Percentiles rank a stretch among this genome's conserved stretches.
phyloP scores from a whole-genome alignment of 2,797 vertebrate species.

The Sardinella longiceps region DNA sequence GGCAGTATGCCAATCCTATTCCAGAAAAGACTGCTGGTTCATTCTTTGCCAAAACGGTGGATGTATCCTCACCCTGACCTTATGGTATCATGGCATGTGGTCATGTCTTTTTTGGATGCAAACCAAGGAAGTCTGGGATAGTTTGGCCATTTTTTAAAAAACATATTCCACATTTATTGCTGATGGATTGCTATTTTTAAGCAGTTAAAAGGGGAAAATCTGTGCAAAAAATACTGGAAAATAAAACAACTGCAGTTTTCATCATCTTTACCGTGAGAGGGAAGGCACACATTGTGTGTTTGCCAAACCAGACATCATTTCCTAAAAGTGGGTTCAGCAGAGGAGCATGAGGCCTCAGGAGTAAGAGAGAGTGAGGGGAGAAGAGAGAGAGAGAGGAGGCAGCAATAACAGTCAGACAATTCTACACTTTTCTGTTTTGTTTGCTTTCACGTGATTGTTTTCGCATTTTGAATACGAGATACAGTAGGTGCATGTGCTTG shows the following conservation, averaged over 20 bases:
- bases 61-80: conserved; percentile 5
- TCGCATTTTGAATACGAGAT: neutral
- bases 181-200: conserved; percentile 23
- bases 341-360: neutral
- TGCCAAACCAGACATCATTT: conserved; percentile 33
- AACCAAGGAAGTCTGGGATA: conserved; percentile 20
- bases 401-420: neutral
- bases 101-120: conserved; percentile 23
- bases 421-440: neutral
- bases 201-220: conserved; percentile 20
- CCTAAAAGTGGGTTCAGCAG: conserved; percentile 4
- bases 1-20: conserved; percentile 16
- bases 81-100: conserved; percentile 17
- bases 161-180: conserved; percentile 48
- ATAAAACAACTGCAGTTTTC: conserved; percentile 39
- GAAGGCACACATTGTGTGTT: conserved; percentile 20
- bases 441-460: neutral
- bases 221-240: neutral
- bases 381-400: neutral
- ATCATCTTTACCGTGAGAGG: conserved; percentile 29
- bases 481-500: neutral
- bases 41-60: conserved; percentile 21
- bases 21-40: conserved; percentile 8
- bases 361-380: neutral
- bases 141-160: conserved; percentile 26